phyloP scores from a whole-genome alignment of 2,797 vertebrate species.

The Sciurus vulgaris region DNA sequence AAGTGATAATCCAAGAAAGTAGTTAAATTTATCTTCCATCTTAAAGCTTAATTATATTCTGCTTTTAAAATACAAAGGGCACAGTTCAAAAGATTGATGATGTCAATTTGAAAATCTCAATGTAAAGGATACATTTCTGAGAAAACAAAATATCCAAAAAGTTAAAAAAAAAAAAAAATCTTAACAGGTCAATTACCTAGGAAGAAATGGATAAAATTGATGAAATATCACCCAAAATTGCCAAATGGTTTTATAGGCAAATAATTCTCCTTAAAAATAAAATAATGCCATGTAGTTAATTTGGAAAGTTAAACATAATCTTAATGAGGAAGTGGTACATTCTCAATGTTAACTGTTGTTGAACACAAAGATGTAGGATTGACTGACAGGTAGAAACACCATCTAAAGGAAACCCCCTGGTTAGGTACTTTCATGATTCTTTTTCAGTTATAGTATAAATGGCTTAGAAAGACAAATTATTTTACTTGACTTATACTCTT shows the following conservation, averaged over 20 bases:
- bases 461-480: slow-evolving; percentile 5
- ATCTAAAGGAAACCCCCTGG: background rate
- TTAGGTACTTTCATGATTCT: background rate
- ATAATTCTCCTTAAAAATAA: background rate
- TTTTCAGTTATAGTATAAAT: background rate
- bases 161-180: background rate
- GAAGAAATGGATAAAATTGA: slow-evolving; percentile 4
- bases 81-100: slow-evolving; percentile 18
- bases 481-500: background rate
- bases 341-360: background rate
- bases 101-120: slow-evolving; percentile 36
- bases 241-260: slow-evolving; percentile 14
- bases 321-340: background rate
- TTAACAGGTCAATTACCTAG: background rate
- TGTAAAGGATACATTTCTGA: background rate
- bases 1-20: background rate
- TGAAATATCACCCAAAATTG: background rate
- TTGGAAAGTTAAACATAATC: background rate
- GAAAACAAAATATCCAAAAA: slow-evolving; percentile 10
- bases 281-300: background rate
- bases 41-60: slow-evolving; percentile 36
- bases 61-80: slow-evolving; percentile 1
- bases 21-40: slow-evolving; percentile 41
- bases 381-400: background rate
- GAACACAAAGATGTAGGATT: background rate